phyloP scores from a whole-genome alignment of 2,797 vertebrate genomes.

The Oreochromis grahami region DNA sequence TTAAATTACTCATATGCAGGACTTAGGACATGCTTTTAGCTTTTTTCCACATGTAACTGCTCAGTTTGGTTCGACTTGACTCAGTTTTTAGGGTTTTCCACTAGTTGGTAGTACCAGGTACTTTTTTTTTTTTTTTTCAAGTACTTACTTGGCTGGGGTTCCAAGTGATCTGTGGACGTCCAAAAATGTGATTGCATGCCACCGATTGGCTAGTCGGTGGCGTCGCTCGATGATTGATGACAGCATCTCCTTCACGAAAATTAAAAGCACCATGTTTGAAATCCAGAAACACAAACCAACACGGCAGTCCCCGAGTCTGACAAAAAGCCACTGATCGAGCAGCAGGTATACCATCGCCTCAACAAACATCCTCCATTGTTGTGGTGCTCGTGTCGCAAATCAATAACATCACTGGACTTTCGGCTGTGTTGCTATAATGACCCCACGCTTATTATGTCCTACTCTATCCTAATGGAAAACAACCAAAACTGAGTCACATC shows the following conservation, averaged over 20 bases:
- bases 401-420: not conserved
- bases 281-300: not conserved
- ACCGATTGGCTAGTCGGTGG: not conserved
- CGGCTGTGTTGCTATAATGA: not conserved
- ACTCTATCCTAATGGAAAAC: not conserved
- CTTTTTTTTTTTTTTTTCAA: not conserved
- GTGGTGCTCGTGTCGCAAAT: not conserved
- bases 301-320: not conserved
- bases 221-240: not conserved
- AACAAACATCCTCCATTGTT: not conserved
- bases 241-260: not conserved
- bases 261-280: not conserved
- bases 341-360: not conserved
- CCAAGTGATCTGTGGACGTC: not conserved
- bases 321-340: not conserved
- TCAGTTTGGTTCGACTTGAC: not conserved
- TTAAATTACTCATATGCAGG: not conserved
- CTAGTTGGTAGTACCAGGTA: not conserved
- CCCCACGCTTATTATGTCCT: not conserved
- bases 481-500: fast-evolving
- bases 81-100: not conserved
- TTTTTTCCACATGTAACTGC: not conserved
- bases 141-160: not conserved
- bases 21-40: not conserved
- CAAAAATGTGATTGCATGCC: not conserved